Conservation (phyloP, 1,140 invertebrate species). For the Eciton burchellii region DNA sequence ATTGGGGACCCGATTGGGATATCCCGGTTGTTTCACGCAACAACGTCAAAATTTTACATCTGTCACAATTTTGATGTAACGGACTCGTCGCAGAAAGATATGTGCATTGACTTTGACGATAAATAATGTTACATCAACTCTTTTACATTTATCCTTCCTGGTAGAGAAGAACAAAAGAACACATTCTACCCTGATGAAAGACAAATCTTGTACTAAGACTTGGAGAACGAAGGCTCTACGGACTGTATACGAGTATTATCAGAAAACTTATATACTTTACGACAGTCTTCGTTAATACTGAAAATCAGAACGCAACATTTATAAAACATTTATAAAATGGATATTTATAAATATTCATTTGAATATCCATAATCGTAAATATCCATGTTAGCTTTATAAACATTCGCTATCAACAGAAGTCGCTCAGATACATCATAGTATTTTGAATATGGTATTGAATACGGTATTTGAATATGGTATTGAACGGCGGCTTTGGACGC, state of each 20-base stretch:
- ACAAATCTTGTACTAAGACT: background rate
- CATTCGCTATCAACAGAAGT: conserved; percentile 38
- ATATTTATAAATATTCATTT: too few relatives aligned
- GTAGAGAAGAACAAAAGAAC: conserved; percentile 2
- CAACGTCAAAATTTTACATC: conserved; percentile 9
- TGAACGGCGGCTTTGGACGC: conserved; percentile 1
- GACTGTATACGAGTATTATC: conserved; percentile 8
- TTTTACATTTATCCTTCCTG: background rate
- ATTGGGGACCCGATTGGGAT: background rate
- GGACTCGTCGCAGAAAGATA: background rate
- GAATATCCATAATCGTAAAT: conserved; percentile 16
- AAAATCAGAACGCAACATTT: conserved; percentile 51
- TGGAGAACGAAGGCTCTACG: background rate
- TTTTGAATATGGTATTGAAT: conserved; percentile 8
- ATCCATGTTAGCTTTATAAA: conserved; percentile 12
- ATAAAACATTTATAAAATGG: too few relatives aligned
- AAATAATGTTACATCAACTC: conserved; percentile 9
- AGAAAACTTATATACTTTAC: conserved; percentile 13
- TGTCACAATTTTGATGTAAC: background rate
- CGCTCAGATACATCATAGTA: conserved; percentile 34
- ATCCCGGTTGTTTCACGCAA: background rate
- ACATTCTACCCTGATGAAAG: background rate
- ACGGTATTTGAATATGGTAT: too few relatives aligned
- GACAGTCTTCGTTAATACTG: conserved; percentile 49
- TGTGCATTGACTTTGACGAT: conserved; percentile 1